These are phyloP conservation scores for Scolanthus callimorphus DNA, from an alignment of 92 coral and sea anemone genomes.

Conservation along the genomic window DNA sequence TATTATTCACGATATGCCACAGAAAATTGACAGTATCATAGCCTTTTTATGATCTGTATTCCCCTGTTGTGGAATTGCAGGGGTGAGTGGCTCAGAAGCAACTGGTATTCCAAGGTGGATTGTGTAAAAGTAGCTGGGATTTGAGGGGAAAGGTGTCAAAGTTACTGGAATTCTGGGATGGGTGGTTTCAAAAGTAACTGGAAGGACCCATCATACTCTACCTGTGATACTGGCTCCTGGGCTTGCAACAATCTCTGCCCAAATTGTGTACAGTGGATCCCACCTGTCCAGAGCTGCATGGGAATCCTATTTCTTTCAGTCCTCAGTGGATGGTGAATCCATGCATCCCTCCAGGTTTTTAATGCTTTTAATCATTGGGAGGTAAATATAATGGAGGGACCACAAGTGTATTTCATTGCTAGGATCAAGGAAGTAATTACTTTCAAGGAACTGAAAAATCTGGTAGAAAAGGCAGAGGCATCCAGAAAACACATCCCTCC, in stretches of 20 bases:
- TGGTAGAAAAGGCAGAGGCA: conserved; percentile 38
- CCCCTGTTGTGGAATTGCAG: too few relatives aligned
- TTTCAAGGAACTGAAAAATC: conserved; percentile 32
- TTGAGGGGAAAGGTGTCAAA: too few relatives aligned
- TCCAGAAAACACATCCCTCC: conserved; percentile 52
- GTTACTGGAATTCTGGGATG: too few relatives aligned
- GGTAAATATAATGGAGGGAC: conserved; percentile 55
- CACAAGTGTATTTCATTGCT: conserved; percentile 52
- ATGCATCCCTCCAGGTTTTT: conserved; percentile 45
- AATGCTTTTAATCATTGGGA: conserved; percentile 51
- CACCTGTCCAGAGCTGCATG: conserved; percentile 55
- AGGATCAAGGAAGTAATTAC: conserved; percentile 28
- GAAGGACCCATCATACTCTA: conserved; percentile 4
- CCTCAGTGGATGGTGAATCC: conserved; percentile 59
- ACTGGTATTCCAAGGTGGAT: too few relatives aligned
- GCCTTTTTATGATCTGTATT: too few relatives aligned
- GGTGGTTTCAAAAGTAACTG: too few relatives aligned
- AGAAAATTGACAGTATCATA: too few relatives aligned
- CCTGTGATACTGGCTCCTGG: conserved; percentile 28
- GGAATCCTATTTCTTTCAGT: conserved; percentile 53
- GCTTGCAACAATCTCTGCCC: conserved; percentile 22
- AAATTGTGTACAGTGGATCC: conserved; percentile 36
- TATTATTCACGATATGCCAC: too few relatives aligned
- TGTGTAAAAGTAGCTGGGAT: too few relatives aligned
- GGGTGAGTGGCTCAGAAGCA: too few relatives aligned